A percentile compares a stretch with the other conserved stretches of the same genome.
Evolutionary conservation across 2,888 invertebrate genomes (phyloP).

Genomic region (Mythimna ferrago): DNA sequence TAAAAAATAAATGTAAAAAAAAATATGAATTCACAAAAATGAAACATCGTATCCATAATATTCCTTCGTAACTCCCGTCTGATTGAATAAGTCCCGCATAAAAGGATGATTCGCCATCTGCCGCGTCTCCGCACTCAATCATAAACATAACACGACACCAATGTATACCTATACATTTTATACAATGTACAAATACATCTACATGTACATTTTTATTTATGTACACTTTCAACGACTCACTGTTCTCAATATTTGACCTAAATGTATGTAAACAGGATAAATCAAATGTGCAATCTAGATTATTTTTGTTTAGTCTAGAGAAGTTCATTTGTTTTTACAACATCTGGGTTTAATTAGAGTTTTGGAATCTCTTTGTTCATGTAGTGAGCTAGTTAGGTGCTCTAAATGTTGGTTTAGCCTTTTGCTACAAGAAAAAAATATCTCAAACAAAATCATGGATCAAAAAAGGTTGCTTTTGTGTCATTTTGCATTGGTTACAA

Average conservation of each 20-base stretch:
- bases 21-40: neutral
- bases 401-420: slow-evolving; percentile 1
- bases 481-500: neutral
- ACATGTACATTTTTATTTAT: slow-evolving; percentile 9
- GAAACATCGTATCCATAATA: slow-evolving; percentile 68
- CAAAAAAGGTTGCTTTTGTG: neutral
- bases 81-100: slow-evolving; percentile 87
- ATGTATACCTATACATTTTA: slow-evolving; percentile 28
- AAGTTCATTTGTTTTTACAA: slow-evolving; percentile 9
- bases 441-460: neutral
- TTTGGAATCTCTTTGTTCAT: slow-evolving; percentile 7
- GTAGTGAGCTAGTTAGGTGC: neutral
- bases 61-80: slow-evolving; percentile 72
- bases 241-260: slow-evolving; percentile 44
- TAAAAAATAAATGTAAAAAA: too few relatives aligned
- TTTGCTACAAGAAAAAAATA: neutral
- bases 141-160: slow-evolving; percentile 54
- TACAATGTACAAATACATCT: neutral
- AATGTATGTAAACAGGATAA: slow-evolving; percentile 43
- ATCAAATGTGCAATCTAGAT: slow-evolving; percentile 21
- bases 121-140: slow-evolving; percentile 69
- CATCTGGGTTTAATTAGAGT: slow-evolving; percentile 1
- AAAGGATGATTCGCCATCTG: slow-evolving; percentile 88
- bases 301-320: slow-evolving; percentile 17
- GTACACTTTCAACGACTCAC: slow-evolving; percentile 20